These are phyloP conservation scores for Brachionus paranguensis DNA, from an alignment of 1,140 invertebrate species.

Conservation along the genomic window DNA sequence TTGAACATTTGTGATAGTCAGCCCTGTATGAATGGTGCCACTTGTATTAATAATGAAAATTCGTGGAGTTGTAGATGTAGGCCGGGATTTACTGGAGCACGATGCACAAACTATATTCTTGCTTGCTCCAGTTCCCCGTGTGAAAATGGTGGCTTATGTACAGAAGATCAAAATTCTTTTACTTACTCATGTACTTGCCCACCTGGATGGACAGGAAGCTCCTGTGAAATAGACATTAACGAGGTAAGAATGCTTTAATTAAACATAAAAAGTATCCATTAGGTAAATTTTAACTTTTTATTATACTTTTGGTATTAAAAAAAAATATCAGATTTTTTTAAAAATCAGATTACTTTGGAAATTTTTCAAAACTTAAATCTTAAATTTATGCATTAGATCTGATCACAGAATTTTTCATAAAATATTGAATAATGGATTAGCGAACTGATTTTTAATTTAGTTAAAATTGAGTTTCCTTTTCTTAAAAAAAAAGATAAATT, in stretches of 20 bases:
- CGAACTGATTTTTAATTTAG: too few relatives aligned
- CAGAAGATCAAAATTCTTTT: constrained; percentile 65
- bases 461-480: too few relatives aligned
- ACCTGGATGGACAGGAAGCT: constrained; percentile 40
- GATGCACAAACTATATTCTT: background rate
- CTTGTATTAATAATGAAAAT: constrained; percentile 49
- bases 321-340: too few relatives aligned
- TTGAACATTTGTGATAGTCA: background rate
- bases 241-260: background rate
- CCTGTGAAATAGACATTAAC: constrained; percentile 44
- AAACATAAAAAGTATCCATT: too few relatives aligned
- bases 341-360: too few relatives aligned
- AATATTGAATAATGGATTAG: too few relatives aligned
- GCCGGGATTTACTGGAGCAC: constrained; percentile 42
- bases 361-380: too few relatives aligned
- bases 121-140: constrained; percentile 41
- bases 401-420: too few relatives aligned
- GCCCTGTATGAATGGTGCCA: constrained; percentile 41
- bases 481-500: too few relatives aligned
- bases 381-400: too few relatives aligned
- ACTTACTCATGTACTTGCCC: constrained; percentile 53
- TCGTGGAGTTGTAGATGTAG: constrained; percentile 42
- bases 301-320: too few relatives aligned
- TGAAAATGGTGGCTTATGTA: constrained; percentile 62
- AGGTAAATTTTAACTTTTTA: too few relatives aligned